Evolutionary conservation across 2,888 invertebrate genomes (phyloP), one percentile per base, ranked within the genome.

Genomic region (Coelopa pilipes): DNA sequence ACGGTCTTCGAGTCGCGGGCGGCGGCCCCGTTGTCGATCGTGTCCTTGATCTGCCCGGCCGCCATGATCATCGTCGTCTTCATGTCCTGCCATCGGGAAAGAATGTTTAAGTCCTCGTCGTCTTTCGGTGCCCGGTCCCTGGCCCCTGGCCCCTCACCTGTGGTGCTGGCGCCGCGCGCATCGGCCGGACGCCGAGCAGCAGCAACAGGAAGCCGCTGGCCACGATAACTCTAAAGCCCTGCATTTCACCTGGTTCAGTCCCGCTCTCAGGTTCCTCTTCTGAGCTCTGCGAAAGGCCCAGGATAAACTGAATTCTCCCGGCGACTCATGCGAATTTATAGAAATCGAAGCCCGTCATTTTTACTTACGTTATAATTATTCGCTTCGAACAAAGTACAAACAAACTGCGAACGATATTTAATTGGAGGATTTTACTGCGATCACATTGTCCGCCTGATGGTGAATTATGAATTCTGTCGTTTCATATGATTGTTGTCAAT

Each of bases 11-110:
- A 76, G n/a, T 81, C 65, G 0, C 62, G 69, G 0, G 77, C 75
- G 0, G 79, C 85, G 0, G 79, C 83, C 5, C 84, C 84, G 7
- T 76, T 78, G 5, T 81, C 82, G 21, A 79, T 9, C 5, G 78
- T n/a, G 4, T 83, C 81, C 73, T 83, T 80, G 0, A 74, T 10
- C 62, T 84, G 81, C 0, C 77, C 78, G 5, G 70, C 73, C 3
- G 78, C 79, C 79, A 82, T 21, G 45, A 83, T 17, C 19, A 80
- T 74, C 15, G 78, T 77, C 0, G 76, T 75, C 71, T 72, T 63
- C 10, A 82, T 1, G 13, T 83, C 81, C 84, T 84, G 11, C 1
- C 57, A n/a, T 19, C n/a, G n/a, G n/a, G 55, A 2, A n/a, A 34
- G 34, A 34, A 15, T 17, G 49, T 24, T 34, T 4, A 34, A 34